Evolutionary conservation across 2,797 vertebrate genomes (phyloP), one percentile per base, ranked within the genome.

Genomic region (Mus caroli): DNA sequence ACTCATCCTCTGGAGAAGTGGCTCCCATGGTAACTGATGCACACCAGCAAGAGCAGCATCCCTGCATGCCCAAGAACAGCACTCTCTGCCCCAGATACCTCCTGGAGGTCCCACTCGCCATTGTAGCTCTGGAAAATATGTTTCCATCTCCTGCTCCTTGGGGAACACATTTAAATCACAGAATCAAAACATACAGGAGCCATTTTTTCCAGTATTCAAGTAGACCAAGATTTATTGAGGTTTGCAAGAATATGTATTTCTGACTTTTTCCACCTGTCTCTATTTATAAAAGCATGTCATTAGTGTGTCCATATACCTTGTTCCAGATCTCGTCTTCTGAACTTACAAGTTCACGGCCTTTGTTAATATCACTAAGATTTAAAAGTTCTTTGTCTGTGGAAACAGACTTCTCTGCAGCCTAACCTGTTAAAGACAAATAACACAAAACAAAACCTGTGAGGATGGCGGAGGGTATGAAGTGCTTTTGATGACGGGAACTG

Each of bases 191-290:
- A 56, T 50, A 75, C 1, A 17, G 54, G 13, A 12, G 20, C 40
- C 20, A 52, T 46, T 46, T 96, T 54, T 24, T 97, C 97, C 14
- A 90, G 2, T 96, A 69, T 95, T 97, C 96, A 91, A 96, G 96
- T 80, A 83, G 31, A 94, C 22, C 89, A 13, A 96, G 92, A 93
- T 95, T 31, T 89, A 88, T 71, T 78, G 50, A 85, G 58, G 89
- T 67, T 97, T 96, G 89, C 91, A 37, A 79, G 31, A n/a, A 37
- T 50, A 1, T 37, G 1, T 87, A 86, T 94, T 94, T 79, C 88
- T 79, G 19, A 60, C 19, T 12, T 96, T 86, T 97, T 62, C 77
- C 17, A 90, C 15, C 7, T 75, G 92, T 80, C 50, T 77, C 0
- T 93, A 77, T 73, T 88, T 56, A 56, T 60, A 96, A 90, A 86